Conservation (phyloP, 1,140 invertebrate species). For the Drosophila busckii region DNA sequence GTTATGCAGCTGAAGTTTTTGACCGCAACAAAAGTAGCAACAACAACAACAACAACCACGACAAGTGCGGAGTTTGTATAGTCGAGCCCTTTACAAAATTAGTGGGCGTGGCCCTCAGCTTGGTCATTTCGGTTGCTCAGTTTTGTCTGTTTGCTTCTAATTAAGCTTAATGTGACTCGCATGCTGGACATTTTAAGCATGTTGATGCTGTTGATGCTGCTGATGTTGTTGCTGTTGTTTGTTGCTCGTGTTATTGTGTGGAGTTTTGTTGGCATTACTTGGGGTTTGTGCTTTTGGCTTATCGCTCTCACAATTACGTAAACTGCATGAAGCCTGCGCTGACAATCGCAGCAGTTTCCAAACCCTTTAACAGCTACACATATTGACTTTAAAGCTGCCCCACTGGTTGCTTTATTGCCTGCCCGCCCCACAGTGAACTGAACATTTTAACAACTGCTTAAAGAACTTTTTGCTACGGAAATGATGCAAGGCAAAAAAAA, state of each 20-base stretch:
- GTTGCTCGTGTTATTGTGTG: constrained; percentile 27
- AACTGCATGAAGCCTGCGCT: no score
- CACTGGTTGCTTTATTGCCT: no score
- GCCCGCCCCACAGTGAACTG: no score
- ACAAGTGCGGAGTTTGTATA: not conserved
- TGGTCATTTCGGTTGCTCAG: constrained; percentile 35
- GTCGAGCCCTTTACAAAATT: not conserved
- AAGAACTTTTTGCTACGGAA: no score
- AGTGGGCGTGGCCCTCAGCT: constrained; percentile 16
- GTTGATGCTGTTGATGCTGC: constrained; percentile 5
- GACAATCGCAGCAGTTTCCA: no score
- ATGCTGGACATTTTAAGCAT: constrained; percentile 33
- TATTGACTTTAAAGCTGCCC: no score
- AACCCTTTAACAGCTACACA: no score
- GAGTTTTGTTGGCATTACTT: constrained; percentile 22
- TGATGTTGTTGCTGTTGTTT: constrained; percentile 10
- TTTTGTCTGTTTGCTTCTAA: constrained; percentile 44
- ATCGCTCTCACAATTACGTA: no score
- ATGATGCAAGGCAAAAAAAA: no score
- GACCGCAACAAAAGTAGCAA: constrained; percentile 20
- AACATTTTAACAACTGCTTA: no score
- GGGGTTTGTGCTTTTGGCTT: constrained; percentile 7
- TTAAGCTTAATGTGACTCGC: constrained; percentile 44
- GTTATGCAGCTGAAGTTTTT: constrained; percentile 38
- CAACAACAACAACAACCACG: constrained; percentile 1